These are phyloP conservation scores for Andrena bicolor DNA, from an alignment of 2,888 invertebrate genomes.

Conservation along the genomic window DNA sequence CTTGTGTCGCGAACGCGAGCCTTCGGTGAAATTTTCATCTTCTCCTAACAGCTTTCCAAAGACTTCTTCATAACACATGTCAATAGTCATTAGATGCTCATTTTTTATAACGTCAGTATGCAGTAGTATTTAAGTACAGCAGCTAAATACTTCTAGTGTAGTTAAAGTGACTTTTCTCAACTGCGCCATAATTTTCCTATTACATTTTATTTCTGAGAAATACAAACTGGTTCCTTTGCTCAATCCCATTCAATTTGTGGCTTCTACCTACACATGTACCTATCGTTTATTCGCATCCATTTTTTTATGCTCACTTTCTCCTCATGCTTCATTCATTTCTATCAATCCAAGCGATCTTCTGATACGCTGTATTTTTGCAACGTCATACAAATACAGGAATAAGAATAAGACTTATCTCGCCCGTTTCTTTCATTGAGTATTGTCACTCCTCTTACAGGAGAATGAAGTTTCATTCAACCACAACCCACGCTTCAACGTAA, in stretches of 20 bases:
- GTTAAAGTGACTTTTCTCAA: too few relatives aligned
- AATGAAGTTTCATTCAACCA: background rate
- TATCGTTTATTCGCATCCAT: too few relatives aligned
- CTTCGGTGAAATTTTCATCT: constrained; percentile 15
- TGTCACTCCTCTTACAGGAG: background rate
- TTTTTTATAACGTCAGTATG: too few relatives aligned
- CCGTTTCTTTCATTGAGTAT: background rate
- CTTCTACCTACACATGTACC: too few relatives aligned
- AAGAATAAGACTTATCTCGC: background rate
- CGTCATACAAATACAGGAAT: background rate
- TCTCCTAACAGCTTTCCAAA: constrained; percentile 1
- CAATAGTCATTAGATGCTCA: too few relatives aligned
- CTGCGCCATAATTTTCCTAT: too few relatives aligned
- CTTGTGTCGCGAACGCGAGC: background rate
- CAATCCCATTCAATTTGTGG: too few relatives aligned
- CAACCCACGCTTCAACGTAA: constrained; percentile 21
- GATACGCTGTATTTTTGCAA: background rate
- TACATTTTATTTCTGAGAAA: too few relatives aligned
- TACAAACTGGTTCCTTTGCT: too few relatives aligned
- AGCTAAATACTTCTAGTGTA: too few relatives aligned
- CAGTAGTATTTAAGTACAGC: background rate
- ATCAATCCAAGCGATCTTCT: background rate
- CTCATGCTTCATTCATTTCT: too few relatives aligned
- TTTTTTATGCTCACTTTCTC: too few relatives aligned
- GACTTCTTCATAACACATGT: background rate